These are phyloP conservation scores for Malurus splendens DNA, from an alignment of 2,797 vertebrate species.

Conservation along the genomic window DNA sequence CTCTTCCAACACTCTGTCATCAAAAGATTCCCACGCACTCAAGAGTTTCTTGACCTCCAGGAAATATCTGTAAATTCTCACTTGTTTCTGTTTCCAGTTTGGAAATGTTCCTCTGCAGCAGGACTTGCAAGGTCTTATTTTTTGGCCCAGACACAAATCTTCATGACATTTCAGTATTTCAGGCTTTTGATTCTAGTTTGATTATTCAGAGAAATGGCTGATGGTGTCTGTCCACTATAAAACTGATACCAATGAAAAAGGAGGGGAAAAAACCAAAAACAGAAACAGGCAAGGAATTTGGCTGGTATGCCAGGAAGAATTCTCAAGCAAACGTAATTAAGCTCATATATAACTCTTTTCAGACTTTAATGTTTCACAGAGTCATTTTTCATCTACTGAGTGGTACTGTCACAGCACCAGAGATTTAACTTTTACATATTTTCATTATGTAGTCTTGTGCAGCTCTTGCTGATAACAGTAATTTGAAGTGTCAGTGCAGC, in stretches of 20 bases:
- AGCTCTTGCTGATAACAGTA: constrained; percentile 12
- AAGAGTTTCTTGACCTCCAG: not conserved
- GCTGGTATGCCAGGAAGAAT: not conserved
- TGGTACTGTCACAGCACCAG: not conserved
- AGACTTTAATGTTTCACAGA: not conserved
- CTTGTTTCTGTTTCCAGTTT: not conserved
- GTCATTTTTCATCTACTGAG: constrained; percentile 20
- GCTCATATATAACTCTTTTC: not conserved
- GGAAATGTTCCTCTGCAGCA: not conserved
- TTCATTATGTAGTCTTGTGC: constrained; percentile 25
- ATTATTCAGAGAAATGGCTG: not conserved
- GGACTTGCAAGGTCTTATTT: not conserved
- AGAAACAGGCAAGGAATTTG: not conserved
- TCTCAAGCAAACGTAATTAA: constrained; percentile 4
- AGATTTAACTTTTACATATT: constrained; percentile 35
- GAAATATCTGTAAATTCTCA: not conserved
- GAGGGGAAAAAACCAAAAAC: not conserved
- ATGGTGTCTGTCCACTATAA: not conserved
- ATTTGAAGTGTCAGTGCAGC: constrained; percentile 34
- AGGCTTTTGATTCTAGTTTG: not conserved
- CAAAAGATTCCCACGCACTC: not conserved
- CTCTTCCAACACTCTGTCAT: not conserved
- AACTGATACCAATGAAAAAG: not conserved
- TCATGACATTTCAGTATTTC: not conserved
- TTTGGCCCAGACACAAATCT: not conserved